Base-by-base conservation (phyloP, 2,797 vertebrate genomes). In the Philypnodon macrostomus region DNA sequence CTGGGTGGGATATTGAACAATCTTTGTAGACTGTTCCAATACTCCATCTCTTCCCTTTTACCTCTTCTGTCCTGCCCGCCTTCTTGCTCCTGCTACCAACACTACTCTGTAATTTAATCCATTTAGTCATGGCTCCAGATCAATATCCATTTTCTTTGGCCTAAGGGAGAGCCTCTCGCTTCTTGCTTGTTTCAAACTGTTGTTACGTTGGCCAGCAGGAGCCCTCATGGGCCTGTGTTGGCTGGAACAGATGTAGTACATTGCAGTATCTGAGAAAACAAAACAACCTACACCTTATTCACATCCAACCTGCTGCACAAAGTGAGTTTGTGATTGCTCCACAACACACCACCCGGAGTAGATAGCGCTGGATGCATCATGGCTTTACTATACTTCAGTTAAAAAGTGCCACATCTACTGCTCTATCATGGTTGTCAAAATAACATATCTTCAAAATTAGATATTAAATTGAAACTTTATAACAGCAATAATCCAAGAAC, bases 51-150 rank as follows among this genome's bases (percentile, higher is more conserved):
- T 52, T 44, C 52, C 31, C 15, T n/a, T 30, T 47, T 63, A 24
- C 50, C 45, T 37, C 26, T 35, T 55, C 49, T 37, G 47, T 59
- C 56, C 48, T 45, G 49, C 47, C 32, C 46, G 56, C 30, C 36
- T 54, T 46, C 56, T 50, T 44, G 24, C 40, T 59, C 63, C 51
- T 70, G 72, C 67, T 81, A 73, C 74, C 63, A 68, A 72, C 75
- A 63, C 70, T 60, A 65, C 73, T 68, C 61, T 77, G 81, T 83
- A 82, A 83, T 84, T 77, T 84, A 81, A 87, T 88, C 81, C 79
- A 83, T 87, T 86, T 79, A 84, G 79, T 81, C 77, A 78, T 80
- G 83, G 76, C 77, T 83, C 58, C 53, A 81, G 79, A 87, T 88
- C 86, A 85, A 88, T 88, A 87, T 83, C 77, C 69, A 81, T 85